Evolutionary conservation across 2,797 vertebrate genomes (phyloP), one percentile per base, ranked within the genome.

Genomic region (Botia almorhae): DNA sequence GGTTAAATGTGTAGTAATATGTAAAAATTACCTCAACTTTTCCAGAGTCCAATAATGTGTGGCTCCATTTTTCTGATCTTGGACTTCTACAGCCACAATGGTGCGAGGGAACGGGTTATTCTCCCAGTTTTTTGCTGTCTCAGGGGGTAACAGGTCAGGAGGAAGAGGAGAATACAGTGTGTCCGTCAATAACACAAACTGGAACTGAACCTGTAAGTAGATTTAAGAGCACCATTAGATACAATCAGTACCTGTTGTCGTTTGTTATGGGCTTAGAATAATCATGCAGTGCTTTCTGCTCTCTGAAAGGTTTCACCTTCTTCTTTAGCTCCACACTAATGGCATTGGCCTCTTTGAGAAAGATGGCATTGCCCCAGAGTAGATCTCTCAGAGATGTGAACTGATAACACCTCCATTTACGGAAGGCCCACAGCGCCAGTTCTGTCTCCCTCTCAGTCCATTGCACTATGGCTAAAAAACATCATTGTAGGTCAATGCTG

Each of bases 301-400:
- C 3, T 55, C 61, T n/a, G 19, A 55, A 74, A 65, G 53, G n/a
- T 78, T 90, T 61, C 78, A 98, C 98, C 96, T 99, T 99, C 89
- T 98, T 99, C 87, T 99, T 98, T 33, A 99, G 94, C 79, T 99
- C 98, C 65, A 99, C 97, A 0, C 98, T 98, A 90, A 99, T 99
- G 76, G 98, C 98, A 0, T 99, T 99, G 86, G 98, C 97, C 90
- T 99, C 98, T 87, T 99, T 99, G 7, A 99, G 94, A 85, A 99
- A 99, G 90, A 98, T 97, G 83, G 98, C 98, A 0, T 98, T 98
- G 78, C 98, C 98, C 98, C 98, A 99, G 21, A 99, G 90, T 73
- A 95, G 93, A 90, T 99, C 98, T 0, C 98, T 94, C 13, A 99
- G 94, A 0, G 98, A 99, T 1, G 98, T 99, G 91, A 99, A 99